Base-by-base conservation (phyloP, 2,113 vertebrate species). In the Etia nguti region DNA sequence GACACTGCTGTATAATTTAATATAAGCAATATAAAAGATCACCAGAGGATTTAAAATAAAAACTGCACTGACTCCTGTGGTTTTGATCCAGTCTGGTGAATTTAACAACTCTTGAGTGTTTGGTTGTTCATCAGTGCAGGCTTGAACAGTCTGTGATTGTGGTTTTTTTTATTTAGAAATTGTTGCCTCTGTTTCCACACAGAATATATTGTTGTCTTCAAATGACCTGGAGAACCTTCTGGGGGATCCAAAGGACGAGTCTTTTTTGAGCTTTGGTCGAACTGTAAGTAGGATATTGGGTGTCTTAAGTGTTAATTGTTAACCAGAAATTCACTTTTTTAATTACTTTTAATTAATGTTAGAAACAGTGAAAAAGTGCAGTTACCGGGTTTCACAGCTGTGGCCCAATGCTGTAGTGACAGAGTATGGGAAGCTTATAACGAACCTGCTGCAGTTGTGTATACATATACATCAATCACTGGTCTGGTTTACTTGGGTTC, bases 201-300 rank as follows among this genome's bases (percentile, higher is more conserved):
- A 96, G 96, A 94, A 94, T 54, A 59, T 92, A 2, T 86, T 95
- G 62, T 88, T 96, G 84, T 94, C 96, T 92, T 96, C 95, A 16
- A 96, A 96, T 60, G 91, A 97, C 94, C 94, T 96, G 82, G 94
- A 95, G 43, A 90, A 95, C 84, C 87, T 96, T 73, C 52, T 94
- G 54, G 89, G 89, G 52, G 26, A 70, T 59, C 89, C 92, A 6
- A 12, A 91, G 55, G 86, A 92, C 10, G 50, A 90, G 65, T 75
- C 89, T 2, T 50, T 88, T 41, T 6, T 46, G 24, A 79, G 82
- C 55, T 60, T 77, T 46, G 79, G 46, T 79, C 75, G 24, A 34
- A 90, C 83, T 22, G 96, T 96, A 83, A 96, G 95, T 96, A 62
- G 36, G 59, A 85, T 57, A 15, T 68, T 62, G 6, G 41, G 8